Conservation (phyloP, 2,113 vertebrate genomes). For the Pangasianodon hypophthalmus region DNA sequence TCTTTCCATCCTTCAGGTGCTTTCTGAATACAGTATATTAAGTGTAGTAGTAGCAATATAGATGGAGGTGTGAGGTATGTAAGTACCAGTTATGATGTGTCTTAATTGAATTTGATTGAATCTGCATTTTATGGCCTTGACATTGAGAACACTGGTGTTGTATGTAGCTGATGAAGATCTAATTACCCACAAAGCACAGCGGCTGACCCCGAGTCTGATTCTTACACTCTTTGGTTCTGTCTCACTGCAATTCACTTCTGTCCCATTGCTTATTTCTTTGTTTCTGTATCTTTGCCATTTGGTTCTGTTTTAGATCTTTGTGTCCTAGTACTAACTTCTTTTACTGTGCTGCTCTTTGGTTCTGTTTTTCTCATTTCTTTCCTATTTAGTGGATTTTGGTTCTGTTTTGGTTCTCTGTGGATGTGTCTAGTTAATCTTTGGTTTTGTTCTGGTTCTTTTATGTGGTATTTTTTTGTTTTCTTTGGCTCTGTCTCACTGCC, state of each 20-base stretch:
- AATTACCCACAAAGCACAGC: conserved; percentile 51
- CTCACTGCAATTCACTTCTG: background rate
- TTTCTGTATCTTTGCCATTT: background rate
- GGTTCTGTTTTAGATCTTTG: background rate
- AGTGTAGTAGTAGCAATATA: background rate
- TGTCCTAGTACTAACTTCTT: background rate
- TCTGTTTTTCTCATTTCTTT: conserved; percentile 1
- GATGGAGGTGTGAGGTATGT: background rate
- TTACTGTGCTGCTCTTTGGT: background rate
- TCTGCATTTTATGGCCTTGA: conserved; percentile 59
- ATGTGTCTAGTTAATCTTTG: background rate
- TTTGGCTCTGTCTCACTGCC: background rate
- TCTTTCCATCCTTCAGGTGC: background rate
- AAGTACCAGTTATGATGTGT: conserved; percentile 30
- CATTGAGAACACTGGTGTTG: conserved; percentile 46
- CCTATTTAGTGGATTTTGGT: too few relatives aligned
- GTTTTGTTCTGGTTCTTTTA: background rate
- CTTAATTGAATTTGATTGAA: conserved; percentile 66
- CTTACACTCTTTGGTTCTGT: background rate
- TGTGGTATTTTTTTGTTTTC: background rate
- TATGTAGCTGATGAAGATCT: conserved; percentile 39
- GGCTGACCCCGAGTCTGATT: conserved; percentile 1
- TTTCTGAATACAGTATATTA: background rate
- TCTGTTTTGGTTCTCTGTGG: background rate
- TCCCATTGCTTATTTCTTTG: background rate